Evolutionary conservation across 2,797 vertebrate genomes (phyloP), one percentile per base, ranked within the genome.

Genomic region (Gambusia yucatana): DNA sequence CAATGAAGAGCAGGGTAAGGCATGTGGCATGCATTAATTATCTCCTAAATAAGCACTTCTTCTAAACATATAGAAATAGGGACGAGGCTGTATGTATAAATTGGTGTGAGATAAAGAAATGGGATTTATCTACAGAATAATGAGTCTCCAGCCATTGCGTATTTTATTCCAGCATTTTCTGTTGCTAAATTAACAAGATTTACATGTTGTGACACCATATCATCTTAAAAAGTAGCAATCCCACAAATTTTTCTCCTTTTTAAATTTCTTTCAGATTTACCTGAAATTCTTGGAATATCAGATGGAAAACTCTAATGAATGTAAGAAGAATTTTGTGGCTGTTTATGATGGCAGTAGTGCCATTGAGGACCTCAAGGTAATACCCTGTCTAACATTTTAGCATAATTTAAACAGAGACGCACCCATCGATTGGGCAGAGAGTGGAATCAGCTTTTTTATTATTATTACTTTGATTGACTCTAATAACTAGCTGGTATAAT

Each of bases 261-360:
- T 78, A 5, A 76, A 41, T 46, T 74, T 44, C n/a, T 81, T 84
- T 43, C 83, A 99, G 98, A 98, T 99, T 86, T 99, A 97, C 80
- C 94, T 99, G 84, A 94, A 97, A 52, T 99, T 99, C 85, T 91
- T 99, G 50, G 98, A 99, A 86, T 99, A 99, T 81, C 98, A 99
- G 83, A 96, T 99, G 97, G 98, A 99, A 89, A 97, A 99, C 86
- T 99, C 98, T 36, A 99, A 99, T 16, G 98, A 99, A 77, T 99
- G 98, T 93, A 98, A 99, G 91, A 97, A 97, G 85, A 99, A 99
- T 92, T 99, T 99, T 70, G 98, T 99, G 78, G 98, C 98, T 1
- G 96, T 99, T 43, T 99, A 99, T 8, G 98, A 99, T 39, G 98
- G 98, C 73, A 98, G 98, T 81, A 98, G 96, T 61, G 97, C 97